These are phyloP conservation scores for Scaptomyza montana DNA, from an alignment of 1,140 invertebrate genomes.

Conservation along the genomic window DNA sequence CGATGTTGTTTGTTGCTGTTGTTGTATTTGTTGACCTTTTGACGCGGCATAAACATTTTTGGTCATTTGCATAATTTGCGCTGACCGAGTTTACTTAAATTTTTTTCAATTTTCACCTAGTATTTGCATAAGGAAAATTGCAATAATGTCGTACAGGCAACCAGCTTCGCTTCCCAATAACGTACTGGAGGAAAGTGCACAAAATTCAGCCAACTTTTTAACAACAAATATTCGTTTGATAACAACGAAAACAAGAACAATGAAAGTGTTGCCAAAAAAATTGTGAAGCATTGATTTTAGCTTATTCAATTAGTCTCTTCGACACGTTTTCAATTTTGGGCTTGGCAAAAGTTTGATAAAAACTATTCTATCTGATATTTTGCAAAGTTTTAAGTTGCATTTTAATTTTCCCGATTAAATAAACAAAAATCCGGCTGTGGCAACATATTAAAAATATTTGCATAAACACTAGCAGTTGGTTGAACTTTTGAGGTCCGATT, in stretches of 20 bases:
- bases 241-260: slow-evolving; percentile 12
- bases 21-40: slow-evolving; percentile 64
- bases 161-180: slow-evolving; percentile 13
- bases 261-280: slow-evolving; percentile 1
- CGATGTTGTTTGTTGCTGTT: slow-evolving; percentile 33
- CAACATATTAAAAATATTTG: slow-evolving; percentile 23
- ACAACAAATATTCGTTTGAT: slow-evolving; percentile 48
- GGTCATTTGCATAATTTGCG: slow-evolving; percentile 76
- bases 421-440: not conserved
- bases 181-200: too few relatives aligned
- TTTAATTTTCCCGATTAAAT: too few relatives aligned
- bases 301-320: slow-evolving; percentile 73
- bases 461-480: slow-evolving; percentile 13
- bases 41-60: slow-evolving; percentile 31
- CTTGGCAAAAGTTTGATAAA: slow-evolving; percentile 62
- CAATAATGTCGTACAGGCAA: slow-evolving; percentile 5
- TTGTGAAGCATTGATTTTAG: slow-evolving; percentile 55
- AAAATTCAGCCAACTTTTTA: slow-evolving; percentile 46
- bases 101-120: slow-evolving; percentile 44
- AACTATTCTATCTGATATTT: not conserved
- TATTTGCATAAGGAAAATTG: slow-evolving; percentile 65
- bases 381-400: not conserved
- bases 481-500: slow-evolving; percentile 29
- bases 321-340: slow-evolving; percentile 76
- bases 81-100: slow-evolving; percentile 55